These are phyloP conservation scores for Aleadryas rufinucha DNA, from an alignment of 2,113 vertebrate genomes.

Conservation along the genomic window DNA sequence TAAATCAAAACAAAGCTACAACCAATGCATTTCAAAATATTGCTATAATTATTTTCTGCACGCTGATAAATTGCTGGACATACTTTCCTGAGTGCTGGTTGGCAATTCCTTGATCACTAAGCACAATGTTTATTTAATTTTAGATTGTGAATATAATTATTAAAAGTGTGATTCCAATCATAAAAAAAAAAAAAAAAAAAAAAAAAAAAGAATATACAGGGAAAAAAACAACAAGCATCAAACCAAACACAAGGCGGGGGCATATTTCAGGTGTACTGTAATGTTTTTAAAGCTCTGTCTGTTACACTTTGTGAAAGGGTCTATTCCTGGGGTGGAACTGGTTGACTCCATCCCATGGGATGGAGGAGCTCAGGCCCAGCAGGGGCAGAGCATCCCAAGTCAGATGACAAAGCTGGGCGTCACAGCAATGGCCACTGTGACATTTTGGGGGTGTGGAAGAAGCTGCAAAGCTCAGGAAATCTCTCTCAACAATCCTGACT, in stretches of 20 bases:
- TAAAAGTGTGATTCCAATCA: not conserved
- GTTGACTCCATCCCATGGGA: not conserved
- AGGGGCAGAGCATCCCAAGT: not conserved
- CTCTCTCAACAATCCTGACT: not conserved
- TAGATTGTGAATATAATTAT: conserved; percentile 18
- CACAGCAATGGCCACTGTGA: not conserved
- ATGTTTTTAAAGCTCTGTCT: not conserved
- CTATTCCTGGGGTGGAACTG: not conserved
- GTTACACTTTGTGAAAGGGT: not conserved
- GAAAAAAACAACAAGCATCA: not conserved
- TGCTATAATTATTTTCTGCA: conserved; percentile 41
- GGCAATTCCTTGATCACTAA: conserved; percentile 44
- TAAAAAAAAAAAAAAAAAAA: not conserved
- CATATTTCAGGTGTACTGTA: not conserved
- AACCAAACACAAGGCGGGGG: not conserved
- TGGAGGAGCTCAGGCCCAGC: not conserved
- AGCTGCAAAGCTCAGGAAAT: not conserved
- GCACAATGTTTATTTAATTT: conserved; percentile 32
- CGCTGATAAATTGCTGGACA: conserved; percentile 48
- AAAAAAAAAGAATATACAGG: too few relatives aligned
- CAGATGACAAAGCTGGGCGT: not conserved
- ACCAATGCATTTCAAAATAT: conserved; percentile 54
- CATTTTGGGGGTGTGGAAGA: not conserved
- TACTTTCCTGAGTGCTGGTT: conserved; percentile 30
- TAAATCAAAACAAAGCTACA: conserved; percentile 56